These are phyloP conservation scores for Yponomeuta plumbellus DNA, from an alignment of 2,888 invertebrate genomes.

Conservation along the genomic window DNA sequence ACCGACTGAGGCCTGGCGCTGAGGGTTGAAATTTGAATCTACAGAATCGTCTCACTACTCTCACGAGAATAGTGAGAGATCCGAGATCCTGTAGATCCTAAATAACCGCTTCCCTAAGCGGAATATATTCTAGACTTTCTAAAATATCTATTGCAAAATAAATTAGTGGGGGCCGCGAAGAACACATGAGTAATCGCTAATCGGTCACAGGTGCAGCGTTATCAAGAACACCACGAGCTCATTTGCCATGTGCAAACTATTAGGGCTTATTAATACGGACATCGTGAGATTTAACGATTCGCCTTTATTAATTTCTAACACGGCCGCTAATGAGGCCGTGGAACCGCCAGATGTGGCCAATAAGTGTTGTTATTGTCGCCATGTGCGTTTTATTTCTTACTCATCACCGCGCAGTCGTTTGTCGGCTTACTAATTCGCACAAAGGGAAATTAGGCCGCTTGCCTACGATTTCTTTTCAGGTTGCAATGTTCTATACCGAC, in stretches of 20 bases:
- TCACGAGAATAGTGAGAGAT: too few species aligned
- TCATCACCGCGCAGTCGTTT: background rate
- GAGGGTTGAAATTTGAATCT: too few species aligned
- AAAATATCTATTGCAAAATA: constrained; percentile 17
- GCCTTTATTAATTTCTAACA: background rate
- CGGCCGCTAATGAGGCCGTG: background rate
- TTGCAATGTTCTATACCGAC: too few species aligned
- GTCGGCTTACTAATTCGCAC: background rate
- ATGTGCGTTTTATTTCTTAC: background rate
- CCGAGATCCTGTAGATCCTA: too few species aligned
- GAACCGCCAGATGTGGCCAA: background rate
- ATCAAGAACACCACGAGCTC: background rate
- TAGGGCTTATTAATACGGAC: background rate
- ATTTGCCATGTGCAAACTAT: background rate
- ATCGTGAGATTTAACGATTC: background rate
- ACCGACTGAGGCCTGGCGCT: too few species aligned
- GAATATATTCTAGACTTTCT: too few species aligned
- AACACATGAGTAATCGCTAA: background rate
- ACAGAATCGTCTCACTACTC: too few species aligned
- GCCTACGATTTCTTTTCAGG: too few species aligned
- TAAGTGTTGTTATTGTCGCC: background rate
- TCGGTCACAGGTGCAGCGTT: background rate
- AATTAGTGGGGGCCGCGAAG: background rate
- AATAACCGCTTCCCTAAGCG: too few species aligned
- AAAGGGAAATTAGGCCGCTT: background rate